phyloP scores from a whole-genome alignment of 2,797 vertebrate species.

The Siniperca scherzeri region DNA sequence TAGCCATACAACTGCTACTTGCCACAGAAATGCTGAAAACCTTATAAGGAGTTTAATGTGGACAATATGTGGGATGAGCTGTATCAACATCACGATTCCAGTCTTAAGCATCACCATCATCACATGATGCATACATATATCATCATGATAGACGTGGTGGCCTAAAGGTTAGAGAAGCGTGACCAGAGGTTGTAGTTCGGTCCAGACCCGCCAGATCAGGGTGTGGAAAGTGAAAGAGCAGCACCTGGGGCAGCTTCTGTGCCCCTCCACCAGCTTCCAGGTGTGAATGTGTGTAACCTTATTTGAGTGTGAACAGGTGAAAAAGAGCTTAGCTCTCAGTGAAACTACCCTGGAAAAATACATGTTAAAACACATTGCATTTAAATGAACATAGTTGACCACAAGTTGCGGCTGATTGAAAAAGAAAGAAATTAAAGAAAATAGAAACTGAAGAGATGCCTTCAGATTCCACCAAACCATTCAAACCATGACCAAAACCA shows the following conservation, averaged over 20 bases:
- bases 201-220: no score
- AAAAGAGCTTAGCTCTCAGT: not conserved
- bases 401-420: not conserved
- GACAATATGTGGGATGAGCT: not conserved
- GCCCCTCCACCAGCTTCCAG: no score
- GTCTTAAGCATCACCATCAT: no score
- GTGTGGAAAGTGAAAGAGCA: no score
- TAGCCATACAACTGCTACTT: no score
- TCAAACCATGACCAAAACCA: no score
- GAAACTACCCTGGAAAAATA: not conserved
- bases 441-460: not conserved
- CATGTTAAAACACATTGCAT: no score
- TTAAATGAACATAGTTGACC: not conserved
- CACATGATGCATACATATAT: no score
- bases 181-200: not conserved
- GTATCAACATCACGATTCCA: not conserved
- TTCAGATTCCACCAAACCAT: not conserved
- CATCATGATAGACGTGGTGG: not conserved
- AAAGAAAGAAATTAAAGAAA: not conserved
- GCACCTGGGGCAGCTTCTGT: not conserved
- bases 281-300: no score
- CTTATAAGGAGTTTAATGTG: not conserved
- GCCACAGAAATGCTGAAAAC: no score
- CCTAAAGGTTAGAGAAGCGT: not conserved
- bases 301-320: not conserved